phyloP scores from a whole-genome alignment of 2,797 vertebrate genomes.

The Anabacerthia variegaticeps region DNA sequence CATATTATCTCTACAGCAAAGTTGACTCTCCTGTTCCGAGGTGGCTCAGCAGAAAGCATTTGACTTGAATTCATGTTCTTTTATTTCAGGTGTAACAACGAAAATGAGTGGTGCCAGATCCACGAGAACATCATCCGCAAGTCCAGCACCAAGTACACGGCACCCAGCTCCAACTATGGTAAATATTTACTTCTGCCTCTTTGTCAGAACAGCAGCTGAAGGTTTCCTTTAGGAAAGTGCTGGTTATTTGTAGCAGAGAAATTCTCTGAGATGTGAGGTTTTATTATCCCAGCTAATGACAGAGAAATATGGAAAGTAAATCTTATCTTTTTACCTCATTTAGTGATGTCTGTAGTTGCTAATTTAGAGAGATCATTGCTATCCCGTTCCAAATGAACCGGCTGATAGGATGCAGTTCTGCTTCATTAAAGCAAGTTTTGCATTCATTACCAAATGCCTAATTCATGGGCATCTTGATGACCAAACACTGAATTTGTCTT shows the following conservation, averaged over 20 bases:
- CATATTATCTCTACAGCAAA: background rate
- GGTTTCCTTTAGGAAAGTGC: background rate
- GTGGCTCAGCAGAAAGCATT: background rate
- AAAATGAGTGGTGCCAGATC: constrained; percentile 98
- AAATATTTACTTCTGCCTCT: constrained; percentile 40
- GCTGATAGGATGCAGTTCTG: background rate
- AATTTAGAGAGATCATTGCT: background rate
- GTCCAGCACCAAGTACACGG: constrained; percentile 98
- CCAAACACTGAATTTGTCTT: background rate
- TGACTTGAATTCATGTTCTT: constrained; percentile 37
- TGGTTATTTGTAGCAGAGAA: background rate
- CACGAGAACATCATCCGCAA: constrained; percentile 99
- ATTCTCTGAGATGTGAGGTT: background rate
- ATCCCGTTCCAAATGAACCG: background rate
- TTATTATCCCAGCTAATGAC: constrained; percentile 1
- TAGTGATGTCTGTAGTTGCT: background rate
- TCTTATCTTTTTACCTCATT: background rate
- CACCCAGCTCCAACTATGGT: constrained; percentile 98
- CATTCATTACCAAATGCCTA: background rate
- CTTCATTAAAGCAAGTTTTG: background rate
- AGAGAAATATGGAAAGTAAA: constrained; percentile 8
- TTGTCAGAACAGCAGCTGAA: background rate
- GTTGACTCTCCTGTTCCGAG: background rate
- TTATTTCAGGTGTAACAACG: constrained; percentile 93
- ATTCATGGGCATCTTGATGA: background rate